Base-by-base conservation (phyloP, 2,797 vertebrate species). In the Scarus forsteni region DNA sequence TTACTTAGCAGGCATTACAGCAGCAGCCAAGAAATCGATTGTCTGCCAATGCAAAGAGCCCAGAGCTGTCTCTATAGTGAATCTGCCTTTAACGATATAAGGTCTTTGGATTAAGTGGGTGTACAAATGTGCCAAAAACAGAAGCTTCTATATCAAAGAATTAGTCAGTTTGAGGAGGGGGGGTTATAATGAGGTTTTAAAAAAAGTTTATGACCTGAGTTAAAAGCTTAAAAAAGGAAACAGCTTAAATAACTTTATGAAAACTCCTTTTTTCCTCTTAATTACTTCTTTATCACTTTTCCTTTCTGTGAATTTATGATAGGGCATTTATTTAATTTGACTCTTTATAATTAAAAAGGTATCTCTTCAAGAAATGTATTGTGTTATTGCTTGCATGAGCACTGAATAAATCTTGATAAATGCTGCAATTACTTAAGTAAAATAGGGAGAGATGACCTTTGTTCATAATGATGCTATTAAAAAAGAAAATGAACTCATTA, bases 11-110 rank as follows among this genome's bases (percentile, higher is more conserved):
- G 56, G 40, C 53, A 59, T 73, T 77, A 73, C 3, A 39, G 38
- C 27, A 71, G 75, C 40, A 3, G 72, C 69, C 52, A 68, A 75
- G 70, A 76, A 77, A 86, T 74, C 79, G 74, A 87, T 80, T 38
- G 45, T 51, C 71, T 70, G 52, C 38, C 45, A n/a, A 18, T 66
- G 38, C 53, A 66, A 16, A 60, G 36, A 58, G 59, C 56, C 44
- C 8, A 36, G n/a, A 44, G 45, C 43, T 7, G 54, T 49, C 66
- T 79, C 64, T 10, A 34, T 16, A 34, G 49, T 15, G 27, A 15
- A 73, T 78, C 44, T 34, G 39, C 10, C 45, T 66, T 40, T 67
- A 38, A 60, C 34, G 1, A 75, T 69, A 18, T 43, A 36, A 48
- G 65, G 34, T 10, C 48, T 65, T 66, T 48, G 45, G 60, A 60